Conservation (phyloP, 2,888 invertebrate species). For the Thysanoteuthis rhombus region DNA sequence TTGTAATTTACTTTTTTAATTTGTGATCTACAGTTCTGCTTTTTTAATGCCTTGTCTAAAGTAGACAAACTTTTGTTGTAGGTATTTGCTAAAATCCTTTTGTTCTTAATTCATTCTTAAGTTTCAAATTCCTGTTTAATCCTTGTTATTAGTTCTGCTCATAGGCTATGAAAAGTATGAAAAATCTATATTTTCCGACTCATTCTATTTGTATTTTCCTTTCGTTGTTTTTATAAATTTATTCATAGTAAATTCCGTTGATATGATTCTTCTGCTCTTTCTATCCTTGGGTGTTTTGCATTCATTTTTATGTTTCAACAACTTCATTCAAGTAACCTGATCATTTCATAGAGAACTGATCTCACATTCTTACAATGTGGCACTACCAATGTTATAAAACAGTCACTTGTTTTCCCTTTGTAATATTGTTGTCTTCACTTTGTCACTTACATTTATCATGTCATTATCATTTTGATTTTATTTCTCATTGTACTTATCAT, state of each 20-base stretch:
- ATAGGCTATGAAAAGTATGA: constrained; percentile 12
- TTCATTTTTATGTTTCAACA: neutral
- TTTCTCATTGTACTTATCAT: no score
- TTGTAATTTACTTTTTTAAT: neutral
- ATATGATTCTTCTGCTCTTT: neutral
- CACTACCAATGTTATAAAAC: no score
- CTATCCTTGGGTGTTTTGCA: neutral
- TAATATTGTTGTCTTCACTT: no score
- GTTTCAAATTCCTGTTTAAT: constrained; percentile 12
- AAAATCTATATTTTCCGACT: neutral
- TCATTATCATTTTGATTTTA: no score
- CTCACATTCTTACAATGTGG: no score
- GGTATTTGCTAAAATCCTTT: constrained; percentile 12
- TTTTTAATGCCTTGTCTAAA: neutral
- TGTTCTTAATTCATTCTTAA: constrained; percentile 12
- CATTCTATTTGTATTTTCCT: neutral
- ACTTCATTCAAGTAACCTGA: neutral
- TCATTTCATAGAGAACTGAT: neutral
- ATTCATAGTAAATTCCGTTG: neutral
- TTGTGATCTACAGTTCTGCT: neutral
- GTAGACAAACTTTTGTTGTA: neutral
- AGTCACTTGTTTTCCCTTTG: no score
- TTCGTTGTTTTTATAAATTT: neutral
- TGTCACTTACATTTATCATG: no score
- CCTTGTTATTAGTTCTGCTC: constrained; percentile 12